Conservation (phyloP, 2,888 invertebrate species). For the Osedax frankpressi region DNA sequence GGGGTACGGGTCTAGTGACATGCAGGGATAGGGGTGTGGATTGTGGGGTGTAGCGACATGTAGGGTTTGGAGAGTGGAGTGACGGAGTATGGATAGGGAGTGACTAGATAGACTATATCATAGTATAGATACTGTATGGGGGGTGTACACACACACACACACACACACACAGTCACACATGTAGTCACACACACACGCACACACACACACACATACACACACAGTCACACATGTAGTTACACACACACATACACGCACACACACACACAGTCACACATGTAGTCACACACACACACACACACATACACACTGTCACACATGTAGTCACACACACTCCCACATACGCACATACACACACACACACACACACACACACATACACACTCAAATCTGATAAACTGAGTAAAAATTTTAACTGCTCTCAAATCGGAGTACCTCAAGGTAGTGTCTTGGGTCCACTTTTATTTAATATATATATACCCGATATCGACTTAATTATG, state of each 20-base stretch:
- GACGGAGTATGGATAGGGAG: too few relatives aligned
- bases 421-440: too few relatives aligned
- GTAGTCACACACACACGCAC: background rate
- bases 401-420: too few relatives aligned
- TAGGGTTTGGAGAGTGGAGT: too few relatives aligned
- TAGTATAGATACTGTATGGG: background rate
- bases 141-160: background rate
- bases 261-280: background rate
- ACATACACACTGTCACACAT: slow-evolving; percentile 4
- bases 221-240: background rate
- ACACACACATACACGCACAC: slow-evolving; percentile 1
- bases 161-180: background rate
- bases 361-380: background rate
- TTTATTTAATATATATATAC: too few relatives aligned
- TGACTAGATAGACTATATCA: background rate
- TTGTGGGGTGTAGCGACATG: too few relatives aligned
- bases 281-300: slow-evolving; percentile 17
- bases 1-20: too few relatives aligned
- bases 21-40: too few relatives aligned
- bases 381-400: background rate
- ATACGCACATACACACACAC: background rate
- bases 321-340: slow-evolving; percentile 2
- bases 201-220: background rate
- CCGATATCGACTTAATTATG: too few relatives aligned
- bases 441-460: too few relatives aligned